Evolutionary conservation across 2,888 invertebrate genomes (phyloP), one percentile per base, ranked within the genome.

Genomic region (Latrodectus hesperus): DNA sequence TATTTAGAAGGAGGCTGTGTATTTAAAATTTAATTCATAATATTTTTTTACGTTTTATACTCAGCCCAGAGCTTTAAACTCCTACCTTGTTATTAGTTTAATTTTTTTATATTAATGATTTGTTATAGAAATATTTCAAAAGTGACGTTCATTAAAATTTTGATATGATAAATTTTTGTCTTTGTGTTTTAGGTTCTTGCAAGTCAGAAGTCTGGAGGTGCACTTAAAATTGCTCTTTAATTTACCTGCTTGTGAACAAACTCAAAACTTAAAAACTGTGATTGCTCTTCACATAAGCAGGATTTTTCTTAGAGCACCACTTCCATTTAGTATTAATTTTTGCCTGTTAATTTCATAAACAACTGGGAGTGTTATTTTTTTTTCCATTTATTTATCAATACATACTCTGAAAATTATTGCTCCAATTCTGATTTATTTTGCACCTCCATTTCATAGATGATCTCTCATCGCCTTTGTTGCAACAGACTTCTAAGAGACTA

Each of bases 191-290:
- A 82, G 82, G 74, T 49, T 85, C 68, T 68, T 67, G 74, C 78
- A 77, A 83, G 79, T 88, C 71, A 67, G 22, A 83, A 78, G 70
- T 83, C 60, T 60, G 64, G 64, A 83, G 51, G 79, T 83, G 88
- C 78, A 88, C 77, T 79, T 38, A 22, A 60, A 77, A 78, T 65
- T 79, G 88, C 83, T 83, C 83, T 77, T 38, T 81, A 81, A 70
- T 77, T 79, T 52, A 83, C 83, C 88, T 88, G 88, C 83, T 71
- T 55, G 71, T 73, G 68, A 79, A 78, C 64, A 80, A 78, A 88
- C 83, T 77, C 83, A 70, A 64, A 81, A 76, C 53, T 79, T 82
- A 79, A 38, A 83, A 75, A 86, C 86, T 86, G 86, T 86, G 86
- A 86, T 86, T 86, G n/a, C 70, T 84, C 51, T 72, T 84, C 67